These are phyloP conservation scores for Hydra vulgaris DNA, from an alignment of 30 jellyfish, hydroid and myxozoan genomes.

Conservation along the genomic window DNA sequence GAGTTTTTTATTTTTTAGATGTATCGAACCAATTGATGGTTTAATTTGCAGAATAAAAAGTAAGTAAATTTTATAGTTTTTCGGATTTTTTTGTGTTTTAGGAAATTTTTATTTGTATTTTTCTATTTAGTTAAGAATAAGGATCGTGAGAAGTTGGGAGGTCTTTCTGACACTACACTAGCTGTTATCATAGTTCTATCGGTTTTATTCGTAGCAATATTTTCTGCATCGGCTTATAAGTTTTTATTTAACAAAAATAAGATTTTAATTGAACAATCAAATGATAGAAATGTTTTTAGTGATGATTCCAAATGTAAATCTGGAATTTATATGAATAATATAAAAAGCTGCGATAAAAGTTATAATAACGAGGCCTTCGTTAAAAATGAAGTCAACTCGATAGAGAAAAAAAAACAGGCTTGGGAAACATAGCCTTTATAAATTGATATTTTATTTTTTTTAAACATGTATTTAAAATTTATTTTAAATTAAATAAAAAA, in stretches of 20 bases:
- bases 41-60: background rate
- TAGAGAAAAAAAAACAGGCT: background rate
- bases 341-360: too few species aligned
- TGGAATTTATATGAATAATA: background rate
- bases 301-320: background rate
- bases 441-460: too few species aligned
- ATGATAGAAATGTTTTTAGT: too few species aligned
- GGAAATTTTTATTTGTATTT: background rate
- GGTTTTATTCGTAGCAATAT: too few species aligned
- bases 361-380: background rate
- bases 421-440: too few species aligned
- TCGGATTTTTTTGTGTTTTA: background rate
- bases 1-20: background rate
- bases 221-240: too few species aligned
- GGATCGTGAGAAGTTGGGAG: background rate
- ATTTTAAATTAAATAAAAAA: too few species aligned
- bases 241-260: too few species aligned
- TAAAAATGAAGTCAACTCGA: background rate
- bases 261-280: too few species aligned
- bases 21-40: background rate
- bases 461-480: too few species aligned
- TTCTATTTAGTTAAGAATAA: background rate
- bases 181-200: too few species aligned
- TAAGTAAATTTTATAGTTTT: background rate
- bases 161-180: too few species aligned